phyloP scores from a whole-genome alignment of 2,113 vertebrate genomes.

The Candoia aspera region DNA sequence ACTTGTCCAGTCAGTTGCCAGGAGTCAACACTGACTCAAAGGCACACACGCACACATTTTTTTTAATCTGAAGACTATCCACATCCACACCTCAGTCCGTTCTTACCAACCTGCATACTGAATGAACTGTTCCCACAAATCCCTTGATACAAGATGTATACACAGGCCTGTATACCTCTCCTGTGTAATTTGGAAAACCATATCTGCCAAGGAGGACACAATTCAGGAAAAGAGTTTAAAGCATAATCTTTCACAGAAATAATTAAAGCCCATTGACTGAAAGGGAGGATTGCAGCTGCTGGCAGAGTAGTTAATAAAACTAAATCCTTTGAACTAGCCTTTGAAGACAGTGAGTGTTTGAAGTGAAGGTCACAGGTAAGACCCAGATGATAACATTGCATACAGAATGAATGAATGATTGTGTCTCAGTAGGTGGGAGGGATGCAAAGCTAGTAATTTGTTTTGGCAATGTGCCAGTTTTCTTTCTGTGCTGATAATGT shows the following conservation, averaged over 20 bases:
- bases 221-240: slow-evolving; percentile 51
- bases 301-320: slow-evolving; percentile 48
- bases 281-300: slow-evolving; percentile 47
- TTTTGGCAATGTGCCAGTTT: background rate
- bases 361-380: slow-evolving; percentile 41
- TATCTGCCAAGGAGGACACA: slow-evolving; percentile 56
- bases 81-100: background rate
- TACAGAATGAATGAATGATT: background rate
- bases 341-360: slow-evolving; percentile 47
- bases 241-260: slow-evolving; percentile 56
- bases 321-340: slow-evolving; percentile 46
- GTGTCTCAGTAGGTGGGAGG: background rate
- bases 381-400: slow-evolving; percentile 32
- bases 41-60: background rate
- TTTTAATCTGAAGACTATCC: background rate
- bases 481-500: background rate
- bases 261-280: slow-evolving; percentile 65
- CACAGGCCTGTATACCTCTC: slow-evolving; percentile 29
- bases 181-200: slow-evolving; percentile 40
- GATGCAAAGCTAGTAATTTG: background rate
- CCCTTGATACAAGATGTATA: slow-evolving; percentile 18
- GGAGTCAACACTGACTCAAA: background rate
- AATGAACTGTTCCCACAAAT: background rate
- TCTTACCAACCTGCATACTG: background rate
- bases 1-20: background rate